Conservation (phyloP, 1,140 invertebrate genomes). For the Drosophila mojavensis region DNA sequence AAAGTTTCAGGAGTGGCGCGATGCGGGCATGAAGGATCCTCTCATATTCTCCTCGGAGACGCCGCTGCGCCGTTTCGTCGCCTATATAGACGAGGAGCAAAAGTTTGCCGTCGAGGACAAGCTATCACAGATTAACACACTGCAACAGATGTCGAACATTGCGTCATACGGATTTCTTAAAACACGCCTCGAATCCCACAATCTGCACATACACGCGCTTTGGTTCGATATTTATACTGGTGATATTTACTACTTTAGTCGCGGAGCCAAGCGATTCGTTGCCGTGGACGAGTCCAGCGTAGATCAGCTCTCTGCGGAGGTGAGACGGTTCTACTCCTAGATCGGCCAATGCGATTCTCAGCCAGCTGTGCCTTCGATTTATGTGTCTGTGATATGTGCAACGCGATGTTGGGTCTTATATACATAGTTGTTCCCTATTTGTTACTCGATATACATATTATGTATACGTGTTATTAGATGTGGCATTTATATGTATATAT, state of each 20-base stretch:
- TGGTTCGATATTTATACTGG: constrained; percentile 99
- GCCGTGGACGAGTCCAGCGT: constrained; percentile 93
- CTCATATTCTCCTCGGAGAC: constrained; percentile 94
- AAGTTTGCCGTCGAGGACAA: constrained; percentile 95
- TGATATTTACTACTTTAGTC: constrained; percentile 97
- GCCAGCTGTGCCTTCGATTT: constrained; percentile 40
- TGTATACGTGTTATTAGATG: constrained; percentile 31
- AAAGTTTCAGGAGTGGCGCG: constrained; percentile 92
- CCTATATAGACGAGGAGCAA: constrained; percentile 97
- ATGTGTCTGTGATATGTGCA: constrained; percentile 69
- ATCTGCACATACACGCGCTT: constrained; percentile 95
- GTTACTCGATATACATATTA: constrained; percentile 40
- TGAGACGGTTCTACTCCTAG: constrained; percentile 92
- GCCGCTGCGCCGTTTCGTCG: constrained; percentile 93
- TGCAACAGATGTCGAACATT: constrained; percentile 97
- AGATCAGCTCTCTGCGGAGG: constrained; percentile 89
- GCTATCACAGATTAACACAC: constrained; percentile 96
- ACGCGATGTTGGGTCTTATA: constrained; percentile 51
- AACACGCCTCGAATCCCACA: constrained; percentile 90
- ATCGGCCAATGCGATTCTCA: neutral
- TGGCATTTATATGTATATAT: constrained; percentile 54
- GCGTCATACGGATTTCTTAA: constrained; percentile 97
- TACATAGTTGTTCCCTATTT: constrained; percentile 12
- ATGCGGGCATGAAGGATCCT: constrained; percentile 86
- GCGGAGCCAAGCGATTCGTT: constrained; percentile 90